phyloP scores from a whole-genome alignment of 2,113 vertebrate species.

The Peromyscus polionotus region DNA sequence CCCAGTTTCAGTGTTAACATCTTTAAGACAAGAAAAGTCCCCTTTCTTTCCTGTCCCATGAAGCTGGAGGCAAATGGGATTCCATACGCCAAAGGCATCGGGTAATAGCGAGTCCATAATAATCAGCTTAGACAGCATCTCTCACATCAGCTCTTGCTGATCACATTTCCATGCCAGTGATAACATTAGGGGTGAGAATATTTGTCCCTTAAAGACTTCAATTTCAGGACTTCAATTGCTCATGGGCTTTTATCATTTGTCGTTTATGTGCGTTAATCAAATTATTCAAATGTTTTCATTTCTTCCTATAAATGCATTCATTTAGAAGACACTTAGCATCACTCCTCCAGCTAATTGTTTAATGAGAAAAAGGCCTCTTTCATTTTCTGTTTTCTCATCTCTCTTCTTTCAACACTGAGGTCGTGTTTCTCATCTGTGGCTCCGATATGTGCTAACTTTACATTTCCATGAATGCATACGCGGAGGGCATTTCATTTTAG shows the following conservation, averaged over 20 bases:
- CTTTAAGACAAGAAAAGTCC: conserved; percentile 34
- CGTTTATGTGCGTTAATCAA: conserved; percentile 53
- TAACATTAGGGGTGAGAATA: not conserved
- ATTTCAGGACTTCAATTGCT: conserved; percentile 21
- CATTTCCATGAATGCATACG: conserved; percentile 55
- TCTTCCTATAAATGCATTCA: conserved; percentile 58
- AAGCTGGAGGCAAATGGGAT: conserved; percentile 23
- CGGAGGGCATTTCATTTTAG: conserved; percentile 44
- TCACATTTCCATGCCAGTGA: conserved; percentile 48
- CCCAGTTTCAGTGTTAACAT: conserved; percentile 21
- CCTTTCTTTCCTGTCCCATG: not conserved
- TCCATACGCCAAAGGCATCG: not conserved
- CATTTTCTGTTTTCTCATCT: conserved; percentile 50
- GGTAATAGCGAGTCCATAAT: not conserved
- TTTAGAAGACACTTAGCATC: conserved; percentile 51
- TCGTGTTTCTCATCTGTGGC: conserved; percentile 66
- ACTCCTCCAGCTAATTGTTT: conserved; percentile 68
- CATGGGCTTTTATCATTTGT: conserved; percentile 51
- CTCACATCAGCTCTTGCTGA: conserved; percentile 4
- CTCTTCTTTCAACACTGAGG: conserved; percentile 56
- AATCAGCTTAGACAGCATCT: conserved; percentile 24
- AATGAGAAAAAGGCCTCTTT: conserved; percentile 43
- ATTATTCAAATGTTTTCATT: conserved; percentile 73
- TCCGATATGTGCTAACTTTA: conserved; percentile 45
- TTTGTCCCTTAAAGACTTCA: conserved; percentile 60